A percentile compares a stretch with the other conserved stretches of the same genome.
These are phyloP conservation scores for Drosophila nigromelanica DNA, from an alignment of 1,140 invertebrate genomes.

Conservation along the genomic window DNA sequence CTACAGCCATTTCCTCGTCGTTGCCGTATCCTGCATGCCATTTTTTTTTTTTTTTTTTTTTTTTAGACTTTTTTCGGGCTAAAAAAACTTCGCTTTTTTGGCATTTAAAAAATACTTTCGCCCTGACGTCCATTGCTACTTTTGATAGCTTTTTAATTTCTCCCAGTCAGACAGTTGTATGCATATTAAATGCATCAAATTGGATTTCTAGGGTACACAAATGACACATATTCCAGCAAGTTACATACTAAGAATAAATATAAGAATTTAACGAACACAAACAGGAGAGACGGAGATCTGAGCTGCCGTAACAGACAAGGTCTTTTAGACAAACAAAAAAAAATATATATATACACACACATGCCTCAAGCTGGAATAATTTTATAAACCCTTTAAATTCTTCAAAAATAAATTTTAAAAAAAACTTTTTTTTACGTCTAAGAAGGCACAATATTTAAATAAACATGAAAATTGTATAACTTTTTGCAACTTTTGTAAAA, in stretches of 20 bases:
- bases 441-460: too few relatives aligned
- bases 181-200: slow-evolving; percentile 47
- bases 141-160: slow-evolving; percentile 65
- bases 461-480: too few relatives aligned
- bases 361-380: too few relatives aligned
- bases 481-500: too few relatives aligned
- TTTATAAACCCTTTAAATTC: too few relatives aligned
- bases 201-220: background rate
- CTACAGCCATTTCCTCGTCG: slow-evolving; percentile 18
- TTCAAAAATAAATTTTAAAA: too few relatives aligned
- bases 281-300: too few relatives aligned
- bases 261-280: too few relatives aligned
- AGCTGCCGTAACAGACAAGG: too few relatives aligned
- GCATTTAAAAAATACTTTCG: slow-evolving; percentile 53
- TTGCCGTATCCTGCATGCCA: slow-evolving; percentile 64
- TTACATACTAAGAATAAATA: too few relatives aligned
- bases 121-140: slow-evolving; percentile 22
- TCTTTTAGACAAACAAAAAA: background rate
- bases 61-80: slow-evolving; percentile 39
- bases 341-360: too few relatives aligned
- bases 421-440: background rate
- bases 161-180: slow-evolving; percentile 41
- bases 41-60: slow-evolving; percentile 60
- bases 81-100: slow-evolving; percentile 54
- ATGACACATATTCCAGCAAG: too few relatives aligned